Percentiles rank a stretch among this genome's conserved stretches.
Conservation (phyloP, 35 echinoderm and acorn worm species). For the Nesometra sesokonis region DNA sequence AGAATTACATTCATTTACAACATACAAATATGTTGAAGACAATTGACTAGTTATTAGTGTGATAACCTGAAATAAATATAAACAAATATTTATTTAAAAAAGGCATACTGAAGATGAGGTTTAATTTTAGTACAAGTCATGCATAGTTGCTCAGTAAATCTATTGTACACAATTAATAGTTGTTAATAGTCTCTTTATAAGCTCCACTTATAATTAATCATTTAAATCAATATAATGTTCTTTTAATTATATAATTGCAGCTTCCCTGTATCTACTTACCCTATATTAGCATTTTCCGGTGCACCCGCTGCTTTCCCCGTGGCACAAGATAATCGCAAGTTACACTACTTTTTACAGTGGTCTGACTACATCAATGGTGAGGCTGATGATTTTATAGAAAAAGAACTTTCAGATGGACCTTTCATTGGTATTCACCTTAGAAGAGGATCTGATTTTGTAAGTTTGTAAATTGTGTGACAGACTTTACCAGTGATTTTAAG, state of each 20-base stretch:
- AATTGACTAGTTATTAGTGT: no score
- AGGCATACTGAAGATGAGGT: no score
- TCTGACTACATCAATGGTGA: constrained; percentile 47
- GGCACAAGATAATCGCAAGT: constrained; percentile 23
- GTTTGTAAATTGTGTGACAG: no score
- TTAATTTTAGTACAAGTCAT: no score
- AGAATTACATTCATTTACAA: no score
- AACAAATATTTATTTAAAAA: no score
- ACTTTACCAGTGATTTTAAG: no score
- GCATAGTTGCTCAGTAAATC: no score
- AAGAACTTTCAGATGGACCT: constrained; percentile 61
- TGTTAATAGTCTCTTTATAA: neutral
- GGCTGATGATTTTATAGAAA: constrained; percentile 61
- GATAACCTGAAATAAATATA: no score
- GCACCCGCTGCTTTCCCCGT: constrained; percentile 88
- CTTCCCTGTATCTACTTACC: constrained; percentile 70
- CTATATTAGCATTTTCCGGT: constrained; percentile 75
- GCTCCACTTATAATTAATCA: neutral
- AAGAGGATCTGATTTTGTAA: constrained; percentile 81
- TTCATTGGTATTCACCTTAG: constrained; percentile 85
- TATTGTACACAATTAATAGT: neutral
- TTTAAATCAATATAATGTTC: no score
- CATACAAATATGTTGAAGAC: no score
- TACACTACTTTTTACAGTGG: constrained; percentile 76
- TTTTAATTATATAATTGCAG: constrained; percentile 3